Base-by-base conservation (phyloP, 1,140 invertebrate species). In the Subanguina moxae region DNA sequence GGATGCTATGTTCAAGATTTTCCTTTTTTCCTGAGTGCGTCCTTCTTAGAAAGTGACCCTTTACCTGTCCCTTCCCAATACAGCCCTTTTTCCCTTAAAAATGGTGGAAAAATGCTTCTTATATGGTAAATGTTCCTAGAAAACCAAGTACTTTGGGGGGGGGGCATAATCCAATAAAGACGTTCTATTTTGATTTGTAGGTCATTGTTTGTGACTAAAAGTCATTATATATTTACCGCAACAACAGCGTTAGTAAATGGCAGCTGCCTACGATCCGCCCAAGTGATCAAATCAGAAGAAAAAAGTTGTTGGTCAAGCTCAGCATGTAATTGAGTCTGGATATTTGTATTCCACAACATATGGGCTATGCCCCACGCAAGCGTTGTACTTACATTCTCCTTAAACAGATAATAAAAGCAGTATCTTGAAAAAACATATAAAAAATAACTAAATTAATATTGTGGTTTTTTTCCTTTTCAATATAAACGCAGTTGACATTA, bases 161-260 rank as follows among this genome's bases (percentile, higher is more conserved):
- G n/a, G n/a, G n/a, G n/a, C n/a, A n/a, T 17, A 62, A 1, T 65
- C 19, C 0, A 11, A 64, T 64, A 13, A 17, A 23, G 15, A 42
- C 3, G 19, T 28, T 15, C 56, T 65, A 59, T 59, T 68, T 13
- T 45, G n/a, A 45, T 45, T 13, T 45, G n/a, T 45, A 45, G 43
- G 11, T 11, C n/a, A n/a, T 45, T 45, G n/a, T 45, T 45, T 45
- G 43, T n/a, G n/a, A n/a, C n/a, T n/a, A n/a, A n/a, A n/a, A n/a
- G n/a, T n/a, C n/a, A n/a, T n/a, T n/a, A 52, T 15, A 21, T 32
- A 68, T 59, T 42, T 68, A 61, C 58, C n/a, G 27, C 38, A 25
- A 52, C 48, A 28, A 68, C 66, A 32, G 66, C 66, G 21, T 38
- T 52, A 17, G 66, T 68, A 52, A 46, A 68, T 21, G 66, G 66